These are phyloP conservation scores for Epinephelus coioides DNA, from an alignment of 2,797 vertebrate genomes.

Conservation along the genomic window DNA sequence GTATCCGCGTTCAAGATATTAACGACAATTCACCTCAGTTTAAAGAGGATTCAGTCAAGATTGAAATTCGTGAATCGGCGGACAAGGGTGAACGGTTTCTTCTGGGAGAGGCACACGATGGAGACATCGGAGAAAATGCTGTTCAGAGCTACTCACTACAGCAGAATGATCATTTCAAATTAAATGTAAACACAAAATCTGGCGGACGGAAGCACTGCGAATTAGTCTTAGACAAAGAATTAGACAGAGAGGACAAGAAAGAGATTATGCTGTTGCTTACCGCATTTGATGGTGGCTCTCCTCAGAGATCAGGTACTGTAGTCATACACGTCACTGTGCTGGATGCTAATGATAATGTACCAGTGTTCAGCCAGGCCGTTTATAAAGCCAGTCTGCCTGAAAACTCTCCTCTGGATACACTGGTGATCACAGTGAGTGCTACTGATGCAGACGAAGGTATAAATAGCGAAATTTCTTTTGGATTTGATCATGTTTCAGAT, in stretches of 20 bases:
- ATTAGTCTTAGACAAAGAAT: conserved; percentile 57
- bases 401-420: too few species aligned
- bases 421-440: too few species aligned
- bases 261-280: conserved; percentile 57
- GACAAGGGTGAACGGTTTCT: conserved; percentile 54
- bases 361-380: too few species aligned
- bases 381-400: too few species aligned
- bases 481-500: too few species aligned
- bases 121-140: conserved; percentile 71
- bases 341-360: too few species aligned
- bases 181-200: conserved; percentile 29
- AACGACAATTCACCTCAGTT: conserved; percentile 86
- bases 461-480: too few species aligned
- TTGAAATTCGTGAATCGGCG: conserved; percentile 67
- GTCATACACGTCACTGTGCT: background rate
- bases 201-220: conserved; percentile 49
- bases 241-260: conserved; percentile 59
- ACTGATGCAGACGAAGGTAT: conserved; percentile 37
- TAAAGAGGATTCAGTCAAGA: conserved; percentile 67
- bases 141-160: conserved; percentile 75
- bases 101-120: conserved; percentile 71
- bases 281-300: conserved; percentile 78
- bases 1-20: conserved; percentile 82
- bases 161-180: conserved; percentile 66
- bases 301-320: conserved; percentile 29